Base-by-base conservation (phyloP, 37 sponge, comb jelly and placozoan species). In the Halisarca cf. caerulea region DNA sequence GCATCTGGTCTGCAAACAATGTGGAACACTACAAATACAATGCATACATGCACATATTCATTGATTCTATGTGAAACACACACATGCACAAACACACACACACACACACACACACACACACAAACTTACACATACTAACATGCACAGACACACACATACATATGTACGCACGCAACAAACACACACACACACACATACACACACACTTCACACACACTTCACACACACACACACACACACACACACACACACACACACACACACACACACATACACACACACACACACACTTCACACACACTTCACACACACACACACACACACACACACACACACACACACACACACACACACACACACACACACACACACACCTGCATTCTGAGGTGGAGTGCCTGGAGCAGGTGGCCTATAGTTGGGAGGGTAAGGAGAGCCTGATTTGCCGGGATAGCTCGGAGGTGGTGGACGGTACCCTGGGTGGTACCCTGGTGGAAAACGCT, bases 221-320 rank as follows among this genome's bases (percentile, higher is more conserved):
- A 54, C 17, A 54, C 57, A 62, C 64, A 6, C 64, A 62, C 64
- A 6, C 6, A 30, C 64, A 30, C 64, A 30, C 25, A 23, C 23
- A 30, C 30, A 15, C 64, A 62, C 23, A 15, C 64, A 62, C 64
- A 62, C 30, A 62, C 64, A 62, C 30, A 62, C 64, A 62, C 64
- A 62, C 64, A 23, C 64, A 30, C 25, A 30, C 64, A 30, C 64
- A 30, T 6, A 27, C 64, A 30, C 30, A 62, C 64, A 62, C 64
- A 62, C 64, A 62, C 64, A 62, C 64, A 62, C 64, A 62, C 64
- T 54, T 7, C 25, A 30, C 64, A 30, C 64, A 30, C 30, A 27
- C 64, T n/a, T n/a, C n/a, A n/a, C 17, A 62, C 64, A 62, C 64
- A 62, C 64, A 62, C 64, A 23, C 25, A 30, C 64, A 30, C 64